These are phyloP conservation scores for Astreopora myriophthalma DNA, from an alignment of 64 coral and sea anemone genomes.

Conservation along the genomic window DNA sequence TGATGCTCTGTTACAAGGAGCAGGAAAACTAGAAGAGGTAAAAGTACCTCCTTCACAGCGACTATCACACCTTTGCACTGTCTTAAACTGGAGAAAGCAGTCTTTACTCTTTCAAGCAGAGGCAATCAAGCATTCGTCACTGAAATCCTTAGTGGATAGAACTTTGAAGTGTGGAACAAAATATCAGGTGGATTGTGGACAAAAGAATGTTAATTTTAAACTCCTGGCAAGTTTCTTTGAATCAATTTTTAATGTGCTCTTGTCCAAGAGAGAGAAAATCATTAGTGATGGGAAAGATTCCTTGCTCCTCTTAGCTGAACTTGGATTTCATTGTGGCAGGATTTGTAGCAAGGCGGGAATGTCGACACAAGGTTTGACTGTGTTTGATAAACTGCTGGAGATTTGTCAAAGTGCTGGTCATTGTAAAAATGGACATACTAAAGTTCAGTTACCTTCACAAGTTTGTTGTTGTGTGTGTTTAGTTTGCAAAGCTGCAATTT, in stretches of 20 bases:
- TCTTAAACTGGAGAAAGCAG: slow-evolving; percentile 39
- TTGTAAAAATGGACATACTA: slow-evolving; percentile 14
- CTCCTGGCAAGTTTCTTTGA: slow-evolving; percentile 5
- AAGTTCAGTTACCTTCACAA: not conserved
- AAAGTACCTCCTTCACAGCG: not conserved
- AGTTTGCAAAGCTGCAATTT: slow-evolving; percentile 5
- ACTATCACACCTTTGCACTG: slow-evolving; percentile 32
- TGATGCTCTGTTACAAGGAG: slow-evolving; percentile 34
- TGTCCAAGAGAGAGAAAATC: not conserved
- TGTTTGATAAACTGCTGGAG: slow-evolving; percentile 51
- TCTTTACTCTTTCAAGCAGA: slow-evolving; percentile 40
- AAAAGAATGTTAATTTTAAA: slow-evolving; percentile 32
- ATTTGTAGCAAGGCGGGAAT: slow-evolving; percentile 16
- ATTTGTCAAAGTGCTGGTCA: not conserved
- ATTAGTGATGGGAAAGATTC: not conserved
- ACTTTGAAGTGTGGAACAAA: slow-evolving; percentile 51
- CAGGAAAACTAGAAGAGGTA: slow-evolving; percentile 14
- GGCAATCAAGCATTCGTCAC: not conserved
- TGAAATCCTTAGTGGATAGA: slow-evolving; percentile 39
- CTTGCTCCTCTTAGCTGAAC: slow-evolving; percentile 16
- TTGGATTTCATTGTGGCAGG: slow-evolving; percentile 65
- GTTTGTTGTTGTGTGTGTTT: slow-evolving; percentile 42
- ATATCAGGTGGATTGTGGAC: slow-evolving; percentile 55
- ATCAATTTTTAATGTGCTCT: not conserved
- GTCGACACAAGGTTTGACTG: not conserved